A percentile compares a stretch with the other conserved stretches of the same genome.
Conservation (phyloP, 2,888 invertebrate genomes). For the Drosophila setosimentum region DNA sequence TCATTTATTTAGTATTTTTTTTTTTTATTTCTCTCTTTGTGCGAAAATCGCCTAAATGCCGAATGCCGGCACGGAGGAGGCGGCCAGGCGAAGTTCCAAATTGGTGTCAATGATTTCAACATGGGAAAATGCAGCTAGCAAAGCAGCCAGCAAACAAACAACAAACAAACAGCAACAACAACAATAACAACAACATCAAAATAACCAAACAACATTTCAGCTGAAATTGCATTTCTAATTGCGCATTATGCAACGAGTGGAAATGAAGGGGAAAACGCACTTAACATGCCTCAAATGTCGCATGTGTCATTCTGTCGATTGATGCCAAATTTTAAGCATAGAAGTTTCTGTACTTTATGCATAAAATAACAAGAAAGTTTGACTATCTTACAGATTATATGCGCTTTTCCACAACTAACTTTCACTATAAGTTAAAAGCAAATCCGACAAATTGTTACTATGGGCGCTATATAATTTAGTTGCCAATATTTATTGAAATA, state of each 20-base stretch:
- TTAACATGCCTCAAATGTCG: conserved; percentile 22
- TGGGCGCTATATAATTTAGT: neutral
- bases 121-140: conserved; percentile 70
- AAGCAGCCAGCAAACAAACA: conserved; percentile 20
- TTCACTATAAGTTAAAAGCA: neutral
- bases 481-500: too few relatives aligned
- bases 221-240: conserved; percentile 79
- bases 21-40: conserved; percentile 37
- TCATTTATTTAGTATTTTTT: conserved; percentile 3
- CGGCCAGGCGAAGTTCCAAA: conserved; percentile 61
- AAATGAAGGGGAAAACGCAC: conserved; percentile 50
- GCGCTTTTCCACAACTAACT: too few relatives aligned
- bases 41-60: conserved; percentile 77
- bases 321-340: neutral
- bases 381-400: neutral
- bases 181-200: conserved; percentile 22
- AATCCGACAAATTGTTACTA: neutral
- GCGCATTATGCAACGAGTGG: conserved; percentile 68
- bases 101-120: conserved; percentile 81
- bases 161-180: conserved; percentile 17
- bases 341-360: neutral
- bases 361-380: neutral
- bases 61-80: conserved; percentile 59
- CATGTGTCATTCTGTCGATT: conserved; percentile 7
- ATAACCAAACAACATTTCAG: conserved; percentile 43